Conservation (phyloP, 2,797 vertebrate species). For the Dicrostonyx torquatus region DNA sequence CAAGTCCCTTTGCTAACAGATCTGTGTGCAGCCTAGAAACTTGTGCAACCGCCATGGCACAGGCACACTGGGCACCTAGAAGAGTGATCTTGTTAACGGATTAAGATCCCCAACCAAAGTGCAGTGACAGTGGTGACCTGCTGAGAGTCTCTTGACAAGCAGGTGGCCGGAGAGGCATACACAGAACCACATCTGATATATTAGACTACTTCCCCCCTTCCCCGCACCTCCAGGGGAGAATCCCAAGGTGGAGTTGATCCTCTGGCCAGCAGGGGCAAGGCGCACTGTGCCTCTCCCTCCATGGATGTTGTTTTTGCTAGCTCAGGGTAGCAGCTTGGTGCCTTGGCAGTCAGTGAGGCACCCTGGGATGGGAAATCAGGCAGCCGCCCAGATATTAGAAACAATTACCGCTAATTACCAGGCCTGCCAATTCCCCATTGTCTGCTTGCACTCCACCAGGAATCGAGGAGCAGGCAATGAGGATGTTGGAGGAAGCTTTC, state of each 20-base stretch:
- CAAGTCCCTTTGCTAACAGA: not conserved
- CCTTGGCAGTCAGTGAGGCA: constrained; percentile 69
- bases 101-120: not conserved
- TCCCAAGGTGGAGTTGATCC: not conserved
- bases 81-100: not conserved
- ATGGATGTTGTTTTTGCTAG: not conserved
- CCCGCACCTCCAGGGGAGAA: not conserved
- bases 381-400: constrained; percentile 69
- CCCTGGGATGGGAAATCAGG: constrained; percentile 70
- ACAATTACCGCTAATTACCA: constrained; percentile 69
- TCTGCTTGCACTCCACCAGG: constrained; percentile 66
- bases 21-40: not conserved
- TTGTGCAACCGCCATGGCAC: not conserved
- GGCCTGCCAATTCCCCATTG: constrained; percentile 60
- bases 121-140: not conserved
- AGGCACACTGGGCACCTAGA: not conserved
- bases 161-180: not conserved
- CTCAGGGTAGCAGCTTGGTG: constrained; percentile 37
- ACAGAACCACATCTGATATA: not conserved
- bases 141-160: not conserved
- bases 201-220: not conserved
- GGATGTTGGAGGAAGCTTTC: constrained; percentile 63
- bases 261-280: not conserved
- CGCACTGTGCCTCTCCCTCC: not conserved
- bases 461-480: constrained; percentile 60